These are phyloP conservation scores for Montifringilla adamsi DNA, from an alignment of 2,113 vertebrate genomes.

Conservation along the genomic window DNA sequence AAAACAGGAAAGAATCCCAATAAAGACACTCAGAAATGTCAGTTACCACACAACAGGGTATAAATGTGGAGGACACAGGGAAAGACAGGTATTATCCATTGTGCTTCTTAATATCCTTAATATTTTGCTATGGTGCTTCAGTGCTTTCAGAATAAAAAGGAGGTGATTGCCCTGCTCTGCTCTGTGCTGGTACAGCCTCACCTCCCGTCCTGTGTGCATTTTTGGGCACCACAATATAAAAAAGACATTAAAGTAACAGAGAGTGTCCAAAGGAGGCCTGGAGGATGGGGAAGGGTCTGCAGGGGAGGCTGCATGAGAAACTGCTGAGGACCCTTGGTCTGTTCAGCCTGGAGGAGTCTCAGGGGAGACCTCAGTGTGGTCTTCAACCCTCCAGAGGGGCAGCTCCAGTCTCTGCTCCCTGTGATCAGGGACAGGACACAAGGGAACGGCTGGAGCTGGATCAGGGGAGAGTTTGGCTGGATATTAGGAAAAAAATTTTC, in stretches of 20 bases:
- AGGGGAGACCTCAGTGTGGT: background rate
- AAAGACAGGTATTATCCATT: background rate
- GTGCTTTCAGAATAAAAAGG: background rate
- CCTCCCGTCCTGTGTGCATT: background rate
- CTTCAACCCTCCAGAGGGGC: background rate
- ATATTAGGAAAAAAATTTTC: accelerated
- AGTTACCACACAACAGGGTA: background rate
- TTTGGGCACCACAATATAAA: background rate
- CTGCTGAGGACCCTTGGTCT: background rate
- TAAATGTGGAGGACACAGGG: background rate
- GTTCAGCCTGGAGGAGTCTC: background rate
- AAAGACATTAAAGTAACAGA: background rate
- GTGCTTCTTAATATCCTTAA: background rate
- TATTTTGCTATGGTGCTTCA: background rate
- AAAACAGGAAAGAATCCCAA: constrained; percentile 25
- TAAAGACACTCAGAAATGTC: constrained; percentile 6
- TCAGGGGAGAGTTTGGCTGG: background rate
- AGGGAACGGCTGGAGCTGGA: background rate
- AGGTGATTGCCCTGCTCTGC: background rate
- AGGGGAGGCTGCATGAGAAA: accelerated
- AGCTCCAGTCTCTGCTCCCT: background rate
- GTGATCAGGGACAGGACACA: accelerated
- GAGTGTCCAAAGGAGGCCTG: background rate
- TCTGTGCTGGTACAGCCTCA: background rate
- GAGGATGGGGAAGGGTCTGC: background rate